Percentiles rank a stretch among this genome's conserved stretches.
These are phyloP conservation scores for Perca flavescens DNA, from an alignment of 2,113 vertebrate species.

Conservation along the genomic window DNA sequence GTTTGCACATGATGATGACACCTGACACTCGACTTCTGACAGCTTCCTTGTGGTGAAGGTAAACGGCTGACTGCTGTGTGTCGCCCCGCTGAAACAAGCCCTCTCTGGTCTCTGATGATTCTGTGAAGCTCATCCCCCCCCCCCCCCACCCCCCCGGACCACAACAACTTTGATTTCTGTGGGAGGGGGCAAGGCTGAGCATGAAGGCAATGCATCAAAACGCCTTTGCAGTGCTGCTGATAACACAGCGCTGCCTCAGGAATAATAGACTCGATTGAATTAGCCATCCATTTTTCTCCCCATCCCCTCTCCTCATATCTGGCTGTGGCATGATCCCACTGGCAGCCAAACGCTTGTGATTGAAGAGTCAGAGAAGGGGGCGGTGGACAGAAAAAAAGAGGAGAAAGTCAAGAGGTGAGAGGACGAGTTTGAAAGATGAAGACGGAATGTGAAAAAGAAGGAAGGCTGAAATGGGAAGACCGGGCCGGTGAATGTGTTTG, in stretches of 20 bases:
- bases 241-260: slow-evolving; percentile 74
- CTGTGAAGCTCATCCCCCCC: slow-evolving; percentile 19
- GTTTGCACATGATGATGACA: slow-evolving; percentile 35
- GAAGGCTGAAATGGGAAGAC: neutral
- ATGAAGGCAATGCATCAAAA: slow-evolving; percentile 82
- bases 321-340: slow-evolving; percentile 76
- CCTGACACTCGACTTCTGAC: slow-evolving; percentile 37
- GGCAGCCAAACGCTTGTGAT: slow-evolving; percentile 72
- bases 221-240: slow-evolving; percentile 75
- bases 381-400: slow-evolving; percentile 26
- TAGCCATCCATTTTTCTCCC: slow-evolving; percentile 77
- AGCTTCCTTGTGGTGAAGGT: slow-evolving; percentile 20
- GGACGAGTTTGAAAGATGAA: slow-evolving; percentile 35
- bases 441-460: neutral
- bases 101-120: slow-evolving; percentile 47
- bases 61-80: slow-evolving; percentile 15
- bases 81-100: slow-evolving; percentile 21
- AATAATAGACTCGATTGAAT: slow-evolving; percentile 83
- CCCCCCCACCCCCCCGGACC: slow-evolving; percentile 27
- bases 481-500: slow-evolving; percentile 19
- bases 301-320: slow-evolving; percentile 63
- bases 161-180: slow-evolving; percentile 72
- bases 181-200: slow-evolving; percentile 49
- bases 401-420: slow-evolving; percentile 55
- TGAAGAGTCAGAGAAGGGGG: slow-evolving; percentile 52